phyloP scores from a whole-genome alignment of 2,888 invertebrate species.

The Galerucella calmariensis region DNA sequence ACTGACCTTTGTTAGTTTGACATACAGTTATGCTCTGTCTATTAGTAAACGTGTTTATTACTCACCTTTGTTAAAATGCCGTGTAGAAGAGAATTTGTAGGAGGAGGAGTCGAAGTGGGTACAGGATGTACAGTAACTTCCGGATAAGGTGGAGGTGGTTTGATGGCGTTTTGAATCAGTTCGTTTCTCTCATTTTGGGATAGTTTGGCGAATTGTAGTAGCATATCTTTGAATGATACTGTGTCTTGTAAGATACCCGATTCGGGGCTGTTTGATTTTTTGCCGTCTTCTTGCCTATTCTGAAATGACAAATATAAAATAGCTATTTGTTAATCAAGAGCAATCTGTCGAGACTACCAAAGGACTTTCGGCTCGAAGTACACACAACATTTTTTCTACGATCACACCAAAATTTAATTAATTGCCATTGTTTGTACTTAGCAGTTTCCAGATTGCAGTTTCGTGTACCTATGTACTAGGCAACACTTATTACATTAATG shows the following conservation, averaged over 20 bases:
- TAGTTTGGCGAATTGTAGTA: conserved; percentile 78
- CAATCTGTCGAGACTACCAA: too few relatives aligned
- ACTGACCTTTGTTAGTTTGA: too few relatives aligned
- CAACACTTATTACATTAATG: too few relatives aligned
- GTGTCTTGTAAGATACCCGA: conserved; percentile 45
- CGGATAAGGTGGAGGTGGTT: conserved; percentile 77
- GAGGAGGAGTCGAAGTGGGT: conserved; percentile 60
- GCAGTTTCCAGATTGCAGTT: too few relatives aligned
- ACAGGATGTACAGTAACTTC: conserved; percentile 85
- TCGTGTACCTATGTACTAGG: too few relatives aligned
- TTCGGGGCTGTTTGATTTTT: not conserved
- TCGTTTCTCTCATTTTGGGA: conserved; percentile 67
- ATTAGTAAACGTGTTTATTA: not conserved
- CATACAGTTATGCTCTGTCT: too few relatives aligned
- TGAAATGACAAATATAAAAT: conserved; percentile 40
- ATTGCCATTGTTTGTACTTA: too few relatives aligned
- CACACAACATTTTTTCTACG: too few relatives aligned
- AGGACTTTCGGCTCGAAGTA: too few relatives aligned
- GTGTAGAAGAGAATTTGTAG: conserved; percentile 76
- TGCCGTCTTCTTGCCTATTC: conserved; percentile 59
- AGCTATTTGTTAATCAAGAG: too few relatives aligned
- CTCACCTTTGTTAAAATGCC: conserved; percentile 79
- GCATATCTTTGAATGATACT: conserved; percentile 76
- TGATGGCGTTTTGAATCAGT: conserved; percentile 59
- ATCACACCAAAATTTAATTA: too few relatives aligned